phyloP scores from a whole-genome alignment of 2,113 vertebrate species.

The Daboia siamensis region DNA sequence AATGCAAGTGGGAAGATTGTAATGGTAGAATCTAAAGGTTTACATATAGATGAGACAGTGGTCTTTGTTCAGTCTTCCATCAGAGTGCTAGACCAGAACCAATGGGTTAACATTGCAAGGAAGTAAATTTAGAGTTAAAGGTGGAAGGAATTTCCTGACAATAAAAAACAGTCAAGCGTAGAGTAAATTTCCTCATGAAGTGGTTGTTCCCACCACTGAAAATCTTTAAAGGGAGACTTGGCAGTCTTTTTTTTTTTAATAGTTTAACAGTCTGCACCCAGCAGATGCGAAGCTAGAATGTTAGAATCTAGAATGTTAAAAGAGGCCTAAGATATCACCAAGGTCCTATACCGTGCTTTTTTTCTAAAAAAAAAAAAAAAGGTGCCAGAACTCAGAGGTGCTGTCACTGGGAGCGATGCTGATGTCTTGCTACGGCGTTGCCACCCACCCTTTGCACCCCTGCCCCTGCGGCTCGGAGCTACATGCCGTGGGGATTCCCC shows the following conservation, averaged over 20 bases:
- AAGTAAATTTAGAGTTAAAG: neutral
- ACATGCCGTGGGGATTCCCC: too few relatives aligned
- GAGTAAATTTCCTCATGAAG: neutral
- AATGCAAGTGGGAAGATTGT: neutral
- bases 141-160: neutral
- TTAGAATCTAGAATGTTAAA: neutral
- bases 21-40: neutral
- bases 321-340: neutral
- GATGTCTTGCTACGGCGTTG: too few relatives aligned
- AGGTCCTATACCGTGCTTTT: too few relatives aligned
- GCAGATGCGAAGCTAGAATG: neutral
- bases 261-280: neutral
- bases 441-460: too few relatives aligned
- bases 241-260: neutral
- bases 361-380: too few relatives aligned
- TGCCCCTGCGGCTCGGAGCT: too few relatives aligned
- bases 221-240: neutral
- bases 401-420: too few relatives aligned
- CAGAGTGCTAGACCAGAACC: neutral
- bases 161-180: neutral
- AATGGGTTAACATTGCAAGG: neutral
- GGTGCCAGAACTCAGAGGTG: too few relatives aligned
- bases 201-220: neutral
- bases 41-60: neutral
- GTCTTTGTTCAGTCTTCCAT: neutral